Conservation (phyloP, 2,888 invertebrate species). For the Amblyjoppa fuscipennis region DNA sequence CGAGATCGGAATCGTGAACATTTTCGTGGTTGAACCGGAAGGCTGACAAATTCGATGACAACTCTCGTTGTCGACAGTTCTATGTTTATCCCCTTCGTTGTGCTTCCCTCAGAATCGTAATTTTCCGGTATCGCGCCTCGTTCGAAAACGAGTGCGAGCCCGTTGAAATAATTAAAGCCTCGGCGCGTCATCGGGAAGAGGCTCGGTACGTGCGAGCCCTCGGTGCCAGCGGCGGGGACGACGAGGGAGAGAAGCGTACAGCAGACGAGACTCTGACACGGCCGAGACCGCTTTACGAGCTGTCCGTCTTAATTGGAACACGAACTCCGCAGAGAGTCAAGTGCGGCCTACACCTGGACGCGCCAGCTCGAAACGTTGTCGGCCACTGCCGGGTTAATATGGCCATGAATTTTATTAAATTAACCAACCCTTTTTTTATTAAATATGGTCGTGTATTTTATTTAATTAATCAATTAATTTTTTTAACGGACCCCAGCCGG, state of each 20-base stretch:
- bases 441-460: too few species aligned
- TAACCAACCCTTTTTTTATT: not conserved
- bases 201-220: slow-evolving; percentile 39
- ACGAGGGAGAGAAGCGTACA: slow-evolving; percentile 52
- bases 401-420: too few species aligned
- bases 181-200: slow-evolving; percentile 53
- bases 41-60: too few species aligned
- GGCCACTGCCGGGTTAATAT: too few species aligned
- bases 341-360: slow-evolving; percentile 31
- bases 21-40: too few species aligned
- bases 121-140: not conserved
- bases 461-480: too few species aligned
- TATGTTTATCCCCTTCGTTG: not conserved
- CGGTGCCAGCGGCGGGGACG: slow-evolving; percentile 53
- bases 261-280: slow-evolving; percentile 50
- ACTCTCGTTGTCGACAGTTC: too few species aligned
- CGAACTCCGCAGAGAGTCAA: slow-evolving; percentile 59
- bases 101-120: not conserved
- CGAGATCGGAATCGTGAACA: not conserved
- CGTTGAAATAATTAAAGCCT: slow-evolving; percentile 59
- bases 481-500: too few species aligned
- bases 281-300: slow-evolving; percentile 67
- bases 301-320: slow-evolving; percentile 71
- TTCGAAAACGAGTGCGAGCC: slow-evolving; percentile 29
- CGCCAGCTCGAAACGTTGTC: not conserved